These are phyloP conservation scores for Drosophila planitibia DNA, from an alignment of 2,888 invertebrate species.

Conservation along the genomic window DNA sequence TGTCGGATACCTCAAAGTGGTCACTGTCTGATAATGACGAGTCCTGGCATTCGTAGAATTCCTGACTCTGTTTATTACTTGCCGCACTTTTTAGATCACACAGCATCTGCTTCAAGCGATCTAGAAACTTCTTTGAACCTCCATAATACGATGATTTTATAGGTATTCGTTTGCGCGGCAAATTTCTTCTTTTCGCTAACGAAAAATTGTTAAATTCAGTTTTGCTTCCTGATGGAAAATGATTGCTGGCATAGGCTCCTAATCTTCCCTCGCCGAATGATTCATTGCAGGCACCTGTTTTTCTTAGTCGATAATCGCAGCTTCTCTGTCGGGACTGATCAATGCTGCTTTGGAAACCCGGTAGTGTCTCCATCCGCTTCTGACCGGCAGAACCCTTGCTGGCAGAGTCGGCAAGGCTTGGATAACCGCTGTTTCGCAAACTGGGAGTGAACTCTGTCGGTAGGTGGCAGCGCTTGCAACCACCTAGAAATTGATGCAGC, in stretches of 20 bases:
- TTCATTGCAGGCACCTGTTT: no score
- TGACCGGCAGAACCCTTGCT: neutral
- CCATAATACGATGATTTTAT: neutral
- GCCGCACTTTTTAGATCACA: neutral
- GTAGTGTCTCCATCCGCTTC: neutral
- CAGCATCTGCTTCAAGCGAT: constrained; percentile 3
- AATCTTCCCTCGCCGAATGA: neutral
- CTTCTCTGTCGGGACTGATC: neutral
- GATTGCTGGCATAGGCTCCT: neutral
- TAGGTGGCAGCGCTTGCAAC: constrained; percentile 13
- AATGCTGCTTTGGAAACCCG: neutral
- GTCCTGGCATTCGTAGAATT: constrained; percentile 9
- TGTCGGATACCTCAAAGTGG: neutral
- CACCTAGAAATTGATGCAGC: constrained; percentile 21
- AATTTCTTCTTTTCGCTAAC: neutral
- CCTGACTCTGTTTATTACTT: neutral
- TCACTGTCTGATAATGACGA: neutral
- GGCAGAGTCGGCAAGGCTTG: neutral
- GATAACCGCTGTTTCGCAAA: constrained; percentile 1
- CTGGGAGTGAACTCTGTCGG: constrained; percentile 12
- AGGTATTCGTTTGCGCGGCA: neutral
- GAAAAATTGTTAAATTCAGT: neutral
- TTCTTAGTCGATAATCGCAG: neutral
- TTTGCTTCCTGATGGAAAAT: neutral
- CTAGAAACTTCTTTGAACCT: neutral